Percentiles rank a stretch among this genome's conserved stretches.
Conservation (phyloP, 2,113 vertebrate genomes). For the Phaethornis superciliosus region DNA sequence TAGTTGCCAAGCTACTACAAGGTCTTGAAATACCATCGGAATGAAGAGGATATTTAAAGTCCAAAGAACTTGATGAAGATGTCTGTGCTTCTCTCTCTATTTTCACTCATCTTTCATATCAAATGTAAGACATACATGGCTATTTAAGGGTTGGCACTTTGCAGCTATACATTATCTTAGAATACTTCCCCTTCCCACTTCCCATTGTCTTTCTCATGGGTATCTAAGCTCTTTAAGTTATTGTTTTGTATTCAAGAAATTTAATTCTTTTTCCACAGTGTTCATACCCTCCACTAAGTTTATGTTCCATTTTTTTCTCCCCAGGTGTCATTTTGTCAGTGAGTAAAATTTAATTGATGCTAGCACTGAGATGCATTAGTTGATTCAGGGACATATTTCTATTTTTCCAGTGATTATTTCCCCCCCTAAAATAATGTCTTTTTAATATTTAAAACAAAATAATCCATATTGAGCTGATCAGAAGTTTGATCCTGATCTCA, state of each 20-base stretch:
- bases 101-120: not conserved
- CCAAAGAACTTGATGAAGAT: not conserved
- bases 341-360: conserved; percentile 41
- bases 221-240: not conserved
- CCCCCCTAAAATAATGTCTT: conserved; percentile 19
- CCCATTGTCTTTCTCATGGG: not conserved
- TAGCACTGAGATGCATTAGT: conserved; percentile 34
- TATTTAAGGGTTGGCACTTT: not conserved
- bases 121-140: not conserved
- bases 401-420: conserved; percentile 34
- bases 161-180: not conserved
- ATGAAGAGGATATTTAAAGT: not conserved
- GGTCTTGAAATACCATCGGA: not conserved
- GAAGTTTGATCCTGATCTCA: conserved; percentile 65
- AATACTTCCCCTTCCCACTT: not conserved
- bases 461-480: conserved; percentile 38
- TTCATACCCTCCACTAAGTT: conserved; percentile 29
- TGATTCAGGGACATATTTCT: conserved; percentile 8
- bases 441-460: conserved; percentile 63
- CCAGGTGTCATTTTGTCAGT: conserved; percentile 47
- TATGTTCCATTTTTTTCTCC: conserved; percentile 20
- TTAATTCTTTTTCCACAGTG: conserved; percentile 54
- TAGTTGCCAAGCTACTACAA: not conserved
- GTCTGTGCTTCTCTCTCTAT: not conserved
- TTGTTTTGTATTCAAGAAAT: conserved; percentile 7